A percentile compares a stretch with the other conserved stretches of the same genome.
phyloP scores from a whole-genome alignment of 2,797 vertebrate genomes.

The Microctenopoma lineatum region DNA sequence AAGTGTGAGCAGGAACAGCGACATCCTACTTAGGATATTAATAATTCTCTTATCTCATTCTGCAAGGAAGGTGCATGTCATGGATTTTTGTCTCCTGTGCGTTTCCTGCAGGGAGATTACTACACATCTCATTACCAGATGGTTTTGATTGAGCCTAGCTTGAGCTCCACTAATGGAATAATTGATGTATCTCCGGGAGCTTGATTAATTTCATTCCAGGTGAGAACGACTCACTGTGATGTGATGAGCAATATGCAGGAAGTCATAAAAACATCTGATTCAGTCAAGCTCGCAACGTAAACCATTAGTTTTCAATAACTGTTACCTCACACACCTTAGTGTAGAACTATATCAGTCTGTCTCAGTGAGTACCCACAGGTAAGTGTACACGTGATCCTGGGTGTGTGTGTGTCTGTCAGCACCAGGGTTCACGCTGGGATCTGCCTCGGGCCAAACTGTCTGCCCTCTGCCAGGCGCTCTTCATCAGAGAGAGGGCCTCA shows the following conservation, averaged over 20 bases:
- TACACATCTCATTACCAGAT: background rate
- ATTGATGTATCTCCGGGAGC: background rate
- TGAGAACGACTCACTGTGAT: background rate
- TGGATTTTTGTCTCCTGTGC: background rate
- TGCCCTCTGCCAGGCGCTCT: constrained; percentile 93
- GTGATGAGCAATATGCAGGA: constrained; percentile 9
- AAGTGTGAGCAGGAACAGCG: background rate
- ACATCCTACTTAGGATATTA: constrained; percentile 16
- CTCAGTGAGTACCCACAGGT: constrained; percentile 4
- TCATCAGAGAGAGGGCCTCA: constrained; percentile 92
- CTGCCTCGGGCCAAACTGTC: constrained; percentile 95
- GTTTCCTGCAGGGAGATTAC: background rate
- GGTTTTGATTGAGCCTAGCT: constrained; percentile 1
- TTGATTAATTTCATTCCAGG: background rate
- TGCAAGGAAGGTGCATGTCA: constrained; percentile 3
- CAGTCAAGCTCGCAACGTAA: background rate
- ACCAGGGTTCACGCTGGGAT: constrained; percentile 95
- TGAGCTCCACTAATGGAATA: background rate
- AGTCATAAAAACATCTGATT: constrained; percentile 11
- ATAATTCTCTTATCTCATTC: constrained; percentile 2
- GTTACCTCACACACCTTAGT: background rate
- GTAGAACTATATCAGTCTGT: background rate
- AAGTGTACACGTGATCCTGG: background rate
- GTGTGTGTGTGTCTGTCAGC: constrained; percentile 77
- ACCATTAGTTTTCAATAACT: constrained; percentile 10